Base-by-base conservation (phyloP, 2,113 vertebrate genomes). In the Plotosus lineatus region DNA sequence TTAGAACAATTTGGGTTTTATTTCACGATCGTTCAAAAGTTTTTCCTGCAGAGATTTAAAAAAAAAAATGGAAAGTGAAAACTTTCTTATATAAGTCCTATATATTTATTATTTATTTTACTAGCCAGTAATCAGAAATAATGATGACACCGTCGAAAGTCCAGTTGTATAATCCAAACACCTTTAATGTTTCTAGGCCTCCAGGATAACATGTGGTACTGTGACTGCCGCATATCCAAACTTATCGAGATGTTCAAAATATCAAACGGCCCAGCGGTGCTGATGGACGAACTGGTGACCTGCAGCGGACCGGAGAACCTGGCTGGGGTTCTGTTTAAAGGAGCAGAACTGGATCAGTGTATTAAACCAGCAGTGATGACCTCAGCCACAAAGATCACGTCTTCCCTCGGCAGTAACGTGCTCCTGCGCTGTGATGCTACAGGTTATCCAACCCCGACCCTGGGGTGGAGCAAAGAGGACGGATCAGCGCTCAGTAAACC, bases 151-250 rank as follows among this genome's bases (percentile, higher is more conserved):
- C n/a, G n/a, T n/a, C n/a, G n/a, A n/a, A 46, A 65, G 40, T 0
- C 9, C 11, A 33, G 11, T 36, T 21, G 4, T 10, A 1, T 3
- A 38, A 28, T n/a, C n/a, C n/a, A 33, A 40, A 65, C 2, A 19
- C 38, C 6, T 82, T 63, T 5, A 23, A 77, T 46, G 31, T 21
- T 71, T 78, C 4, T 84, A 99, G 98, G 97, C 86, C 91, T 99
- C 14, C 97, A 99, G 87, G 98, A 99, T 87, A 99, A 99, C 77
- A 95, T 95, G 1, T 99, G 98, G 97, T 92, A 93, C 86, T 99
- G 98, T 78, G 96, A 99, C 90, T 99, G 98, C 76, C 95, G 93
- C 80, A 95, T 99, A 89, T 98, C 97, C 69, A 98, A 96, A 84
- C 80, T 97, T 46, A 96, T 99, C 0, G 95, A 97, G 84, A 85